Base-by-base conservation (phyloP, 1,140 invertebrate species). In the Drosophila pseudoobscura region DNA sequence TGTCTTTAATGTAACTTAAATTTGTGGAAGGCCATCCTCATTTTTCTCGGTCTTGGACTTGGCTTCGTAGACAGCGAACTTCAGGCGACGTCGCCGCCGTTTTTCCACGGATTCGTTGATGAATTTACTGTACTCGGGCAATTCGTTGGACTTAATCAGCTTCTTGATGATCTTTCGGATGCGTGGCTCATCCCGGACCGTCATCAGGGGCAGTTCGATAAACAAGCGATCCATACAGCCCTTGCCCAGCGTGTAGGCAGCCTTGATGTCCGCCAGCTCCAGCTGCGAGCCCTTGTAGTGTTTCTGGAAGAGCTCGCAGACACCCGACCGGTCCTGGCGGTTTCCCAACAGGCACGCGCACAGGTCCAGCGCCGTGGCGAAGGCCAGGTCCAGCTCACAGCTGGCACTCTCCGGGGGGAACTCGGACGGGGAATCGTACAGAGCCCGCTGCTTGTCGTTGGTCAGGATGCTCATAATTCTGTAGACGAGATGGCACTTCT, bases 171-270 rank as follows among this genome's bases (percentile, higher is more conserved):
- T 44, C 24, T 26, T 44, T 2, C 17, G 24, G 8, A 56, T 17
- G 24, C 54, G 43, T 2, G 24, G 6, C 43, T 56, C 54, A 17
- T 56, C 54, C 3, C 4, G 3, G 1, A 29, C 43, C 9, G 26
- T 56, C 43, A n/a, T 56, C 8, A 56, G 43, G 3, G 54, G 54
- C 9, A 56, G 11, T 13, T 56, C 41, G 22, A 15, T 56, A 5
- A 20, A 20, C 4, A 56, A 6, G 3, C 43, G 54, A 13, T 17
- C 24, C 43, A 56, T 17, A 3, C 41, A 56, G 9, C 54, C 54
- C 11, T 29, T 56, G 24, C 54, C 54, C 24, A 46, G 4, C 13
- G 11, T 5, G 13, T 46, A 56, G 13, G 54, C 54, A 2, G 39
- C 26, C 29, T 45, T 44, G 8, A 56, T 45, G 11, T 56, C 54